These are phyloP conservation scores for Tholera decimalis DNA, from an alignment of 2,888 invertebrate genomes.

Conservation along the genomic window DNA sequence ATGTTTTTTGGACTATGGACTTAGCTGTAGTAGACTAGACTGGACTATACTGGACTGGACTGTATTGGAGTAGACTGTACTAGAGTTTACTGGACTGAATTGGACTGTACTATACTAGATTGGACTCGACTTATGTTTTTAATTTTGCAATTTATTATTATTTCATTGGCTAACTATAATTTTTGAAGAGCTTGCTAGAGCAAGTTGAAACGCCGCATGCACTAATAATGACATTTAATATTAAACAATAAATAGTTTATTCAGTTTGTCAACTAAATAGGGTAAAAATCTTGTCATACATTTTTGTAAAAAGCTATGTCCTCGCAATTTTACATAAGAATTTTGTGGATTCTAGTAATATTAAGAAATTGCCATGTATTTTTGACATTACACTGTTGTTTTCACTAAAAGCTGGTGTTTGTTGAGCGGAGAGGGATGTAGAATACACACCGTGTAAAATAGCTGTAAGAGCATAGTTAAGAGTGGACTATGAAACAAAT, in stretches of 20 bases:
- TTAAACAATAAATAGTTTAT: slow-evolving; percentile 26
- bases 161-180: not conserved
- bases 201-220: slow-evolving; percentile 33
- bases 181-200: not conserved
- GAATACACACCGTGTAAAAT: slow-evolving; percentile 75
- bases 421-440: slow-evolving; percentile 71
- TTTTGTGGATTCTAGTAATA: slow-evolving; percentile 57
- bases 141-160: not conserved
- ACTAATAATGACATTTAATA: slow-evolving; percentile 46
- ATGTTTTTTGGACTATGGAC: no score
- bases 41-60: no score
- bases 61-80: no score
- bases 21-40: not conserved
- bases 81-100: not conserved
- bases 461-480: slow-evolving; percentile 83
- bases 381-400: slow-evolving; percentile 66
- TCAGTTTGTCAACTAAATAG: slow-evolving; percentile 42
- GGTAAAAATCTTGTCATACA: slow-evolving; percentile 50
- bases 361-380: slow-evolving; percentile 67
- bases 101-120: no score
- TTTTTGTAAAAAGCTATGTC: slow-evolving; percentile 55
- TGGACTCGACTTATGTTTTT: not conserved
- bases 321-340: slow-evolving; percentile 62
- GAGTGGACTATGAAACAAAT: slow-evolving; percentile 86
- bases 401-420: slow-evolving; percentile 65